Conservation (phyloP, 2,113 vertebrate species). For the Apteryx owenii region DNA sequence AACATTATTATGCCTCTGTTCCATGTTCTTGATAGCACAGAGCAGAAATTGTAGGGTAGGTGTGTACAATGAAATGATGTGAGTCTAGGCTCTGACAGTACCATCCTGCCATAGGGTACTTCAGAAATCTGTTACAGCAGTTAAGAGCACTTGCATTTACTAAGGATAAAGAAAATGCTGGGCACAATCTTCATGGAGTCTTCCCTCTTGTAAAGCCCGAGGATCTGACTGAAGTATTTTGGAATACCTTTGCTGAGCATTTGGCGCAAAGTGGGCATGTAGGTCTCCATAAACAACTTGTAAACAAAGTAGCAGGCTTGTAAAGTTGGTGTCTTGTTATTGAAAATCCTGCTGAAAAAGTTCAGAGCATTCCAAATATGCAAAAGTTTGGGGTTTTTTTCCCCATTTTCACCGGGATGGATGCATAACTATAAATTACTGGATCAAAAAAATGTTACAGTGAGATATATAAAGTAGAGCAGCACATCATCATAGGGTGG, state of each 20-base stretch:
- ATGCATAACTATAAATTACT: not conserved
- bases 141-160: not conserved
- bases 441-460: not conserved
- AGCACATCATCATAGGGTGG: not conserved
- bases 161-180: accelerated
- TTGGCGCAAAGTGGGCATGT: no score
- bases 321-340: not conserved
- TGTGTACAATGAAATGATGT: not conserved
- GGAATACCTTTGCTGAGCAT: no score
- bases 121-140: not conserved
- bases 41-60: not conserved
- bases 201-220: no score
- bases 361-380: not conserved
- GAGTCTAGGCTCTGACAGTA: not conserved
- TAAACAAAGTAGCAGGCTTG: not conserved
- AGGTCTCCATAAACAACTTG: no score
- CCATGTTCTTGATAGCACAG: accelerated
- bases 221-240: no score
- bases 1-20: accelerated
- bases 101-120: no score
- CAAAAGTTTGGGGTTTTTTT: not conserved
- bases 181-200: not conserved
- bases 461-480: not conserved
- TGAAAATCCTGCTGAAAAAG: not conserved
- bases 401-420: not conserved